These are phyloP conservation scores for Vulpes ferrilata DNA, from an alignment of 2,113 vertebrate genomes.

Conservation along the genomic window DNA sequence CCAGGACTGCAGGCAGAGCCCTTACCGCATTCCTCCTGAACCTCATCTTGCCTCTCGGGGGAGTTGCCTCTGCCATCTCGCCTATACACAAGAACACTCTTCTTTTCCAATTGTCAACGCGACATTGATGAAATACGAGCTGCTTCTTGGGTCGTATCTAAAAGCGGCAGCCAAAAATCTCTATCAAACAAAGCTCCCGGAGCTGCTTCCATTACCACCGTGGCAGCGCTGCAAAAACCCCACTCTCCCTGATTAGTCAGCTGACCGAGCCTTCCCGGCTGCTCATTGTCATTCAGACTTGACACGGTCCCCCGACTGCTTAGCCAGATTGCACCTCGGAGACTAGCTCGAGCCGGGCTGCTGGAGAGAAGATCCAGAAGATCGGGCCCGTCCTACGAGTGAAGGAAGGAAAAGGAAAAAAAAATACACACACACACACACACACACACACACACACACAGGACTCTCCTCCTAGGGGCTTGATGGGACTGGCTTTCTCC, in stretches of 20 bases:
- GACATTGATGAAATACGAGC: constrained; percentile 79
- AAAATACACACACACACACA: background rate
- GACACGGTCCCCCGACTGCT: constrained; percentile 70
- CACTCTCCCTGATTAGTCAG: constrained; percentile 79
- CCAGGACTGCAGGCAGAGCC: constrained; percentile 83
- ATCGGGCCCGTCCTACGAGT: constrained; percentile 60
- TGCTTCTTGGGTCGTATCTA: constrained; percentile 76
- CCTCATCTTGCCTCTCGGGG: constrained; percentile 88
- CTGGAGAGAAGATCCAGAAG: background rate
- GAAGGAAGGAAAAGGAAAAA: background rate
- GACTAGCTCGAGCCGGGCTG: constrained; percentile 54
- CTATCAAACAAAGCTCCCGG: constrained; percentile 82
- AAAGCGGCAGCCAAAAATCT: constrained; percentile 71
- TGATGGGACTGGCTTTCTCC: constrained; percentile 79
- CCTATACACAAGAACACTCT: constrained; percentile 74
- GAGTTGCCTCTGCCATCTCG: constrained; percentile 90
- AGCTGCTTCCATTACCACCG: constrained; percentile 85
- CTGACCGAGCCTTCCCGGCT: constrained; percentile 74
- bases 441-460: too few relatives aligned
- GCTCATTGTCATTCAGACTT: constrained; percentile 76
- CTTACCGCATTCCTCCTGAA: constrained; percentile 93
- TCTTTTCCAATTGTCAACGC: constrained; percentile 76
- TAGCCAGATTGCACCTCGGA: constrained; percentile 66
- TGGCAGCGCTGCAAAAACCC: constrained; percentile 74
- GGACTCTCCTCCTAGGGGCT: constrained; percentile 47